Conservation (phyloP, 1,140 invertebrate species). For the Cheumatopsyche charites region DNA sequence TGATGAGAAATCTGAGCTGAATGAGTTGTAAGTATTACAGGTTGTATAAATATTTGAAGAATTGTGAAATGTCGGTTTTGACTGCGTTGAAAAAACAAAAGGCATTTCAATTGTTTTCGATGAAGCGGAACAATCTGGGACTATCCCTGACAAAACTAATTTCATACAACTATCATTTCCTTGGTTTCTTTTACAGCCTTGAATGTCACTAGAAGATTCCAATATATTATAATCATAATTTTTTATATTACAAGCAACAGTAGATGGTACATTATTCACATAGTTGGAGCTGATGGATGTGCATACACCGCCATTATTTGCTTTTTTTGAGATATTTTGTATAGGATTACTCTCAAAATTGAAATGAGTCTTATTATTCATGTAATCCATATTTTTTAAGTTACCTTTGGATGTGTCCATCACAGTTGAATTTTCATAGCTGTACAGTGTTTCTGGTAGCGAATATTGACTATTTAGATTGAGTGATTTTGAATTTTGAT, state of each 20-base stretch:
- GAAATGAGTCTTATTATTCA: slow-evolving; percentile 34
- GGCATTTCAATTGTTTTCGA: slow-evolving; percentile 39
- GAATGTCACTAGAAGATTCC: neutral
- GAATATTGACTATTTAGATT: slow-evolving; percentile 29
- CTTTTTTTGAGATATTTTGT: slow-evolving; percentile 27
- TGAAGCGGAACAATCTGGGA: slow-evolving; percentile 35
- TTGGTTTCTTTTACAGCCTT: slow-evolving; percentile 37
- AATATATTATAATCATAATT: slow-evolving; percentile 28
- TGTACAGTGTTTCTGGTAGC: slow-evolving; percentile 44
- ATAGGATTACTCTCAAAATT: slow-evolving; percentile 35
- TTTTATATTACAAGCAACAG: slow-evolving; percentile 32
- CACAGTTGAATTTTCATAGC: slow-evolving; percentile 42
- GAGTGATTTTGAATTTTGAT: slow-evolving; percentile 37
- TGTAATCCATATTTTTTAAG: slow-evolving; percentile 1
- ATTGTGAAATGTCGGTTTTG: slow-evolving; percentile 24
- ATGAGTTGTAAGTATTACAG: slow-evolving; percentile 46
- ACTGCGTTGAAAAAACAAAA: slow-evolving; percentile 29
- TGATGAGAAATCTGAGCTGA: slow-evolving; percentile 39
- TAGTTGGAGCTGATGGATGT: slow-evolving; percentile 21
- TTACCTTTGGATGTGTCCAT: slow-evolving; percentile 37
- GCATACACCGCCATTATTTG: slow-evolving; percentile 28
- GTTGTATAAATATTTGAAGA: slow-evolving; percentile 45
- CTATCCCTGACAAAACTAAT: slow-evolving; percentile 34
- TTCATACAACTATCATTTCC: slow-evolving; percentile 36
- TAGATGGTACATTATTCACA: slow-evolving; percentile 20